Evolutionary conservation across 1,140 invertebrate genomes (phyloP).

Genomic region (Penaeus vannamei): DNA sequence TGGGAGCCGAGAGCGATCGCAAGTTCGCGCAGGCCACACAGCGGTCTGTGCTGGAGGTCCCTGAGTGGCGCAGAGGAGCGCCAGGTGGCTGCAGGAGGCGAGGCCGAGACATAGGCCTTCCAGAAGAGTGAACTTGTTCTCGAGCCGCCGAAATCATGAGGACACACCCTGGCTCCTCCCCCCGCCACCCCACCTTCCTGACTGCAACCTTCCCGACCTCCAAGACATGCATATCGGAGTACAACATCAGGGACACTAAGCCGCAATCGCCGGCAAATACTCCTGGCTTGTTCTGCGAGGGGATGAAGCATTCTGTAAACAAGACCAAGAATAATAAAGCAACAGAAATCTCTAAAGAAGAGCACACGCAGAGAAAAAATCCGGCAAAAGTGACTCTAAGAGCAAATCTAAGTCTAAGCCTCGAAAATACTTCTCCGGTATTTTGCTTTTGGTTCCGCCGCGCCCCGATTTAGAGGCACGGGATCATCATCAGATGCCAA

Average conservation of each 20-base stretch:
- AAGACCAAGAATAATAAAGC: neutral
- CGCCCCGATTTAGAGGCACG: conserved; percentile 43
- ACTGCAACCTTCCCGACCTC: conserved; percentile 30
- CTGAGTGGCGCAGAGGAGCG: conserved; percentile 15
- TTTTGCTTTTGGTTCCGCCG: conserved; percentile 52
- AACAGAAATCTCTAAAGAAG: neutral
- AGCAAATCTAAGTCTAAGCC: conserved; percentile 44
- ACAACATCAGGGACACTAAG: conserved; percentile 43
- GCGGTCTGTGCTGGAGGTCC: conserved; percentile 28
- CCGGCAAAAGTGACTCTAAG: conserved; percentile 25
- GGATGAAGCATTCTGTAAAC: conserved; percentile 18
- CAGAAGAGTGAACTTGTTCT: conserved; percentile 43
- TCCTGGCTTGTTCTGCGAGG: conserved; percentile 8
- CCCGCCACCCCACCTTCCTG: conserved; percentile 19
- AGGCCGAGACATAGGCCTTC: neutral
- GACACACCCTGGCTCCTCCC: neutral
- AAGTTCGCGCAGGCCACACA: conserved; percentile 44
- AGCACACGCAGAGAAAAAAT: neutral
- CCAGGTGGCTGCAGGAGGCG: neutral
- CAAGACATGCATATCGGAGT: conserved; percentile 53
- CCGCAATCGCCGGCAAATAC: neutral
- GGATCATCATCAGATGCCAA: neutral
- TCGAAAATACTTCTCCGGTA: conserved; percentile 53
- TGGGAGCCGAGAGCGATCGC: conserved; percentile 32
- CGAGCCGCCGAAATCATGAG: conserved; percentile 29